phyloP scores from a whole-genome alignment of 2,797 vertebrate genomes.

The Xiphophorus birchmanni region DNA sequence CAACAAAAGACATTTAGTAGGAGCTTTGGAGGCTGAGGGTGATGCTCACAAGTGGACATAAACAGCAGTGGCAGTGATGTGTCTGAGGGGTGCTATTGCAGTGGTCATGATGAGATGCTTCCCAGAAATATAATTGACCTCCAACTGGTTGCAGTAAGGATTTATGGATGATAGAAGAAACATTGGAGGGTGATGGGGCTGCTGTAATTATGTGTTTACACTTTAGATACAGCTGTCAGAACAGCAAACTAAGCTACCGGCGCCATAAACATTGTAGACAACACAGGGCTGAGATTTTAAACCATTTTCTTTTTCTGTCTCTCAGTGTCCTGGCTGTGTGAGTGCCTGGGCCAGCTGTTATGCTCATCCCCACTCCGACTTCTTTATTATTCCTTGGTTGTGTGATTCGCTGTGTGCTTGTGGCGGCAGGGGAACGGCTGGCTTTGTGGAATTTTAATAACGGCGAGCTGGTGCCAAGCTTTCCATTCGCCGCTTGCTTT shows the following conservation, averaged over 20 bases:
- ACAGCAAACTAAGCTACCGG: constrained; percentile 14
- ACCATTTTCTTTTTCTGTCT: constrained; percentile 30
- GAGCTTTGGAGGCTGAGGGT: constrained; percentile 63
- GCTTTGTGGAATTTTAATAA: constrained; percentile 79
- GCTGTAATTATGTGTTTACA: constrained; percentile 36
- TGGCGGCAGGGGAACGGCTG: constrained; percentile 70
- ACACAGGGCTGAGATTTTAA: constrained; percentile 28
- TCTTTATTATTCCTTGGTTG: constrained; percentile 71
- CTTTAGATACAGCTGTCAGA: constrained; percentile 38
- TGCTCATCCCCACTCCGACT: constrained; percentile 38
- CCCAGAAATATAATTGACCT: constrained; percentile 57
- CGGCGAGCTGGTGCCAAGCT: constrained; percentile 60
- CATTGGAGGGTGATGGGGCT: constrained; percentile 27
- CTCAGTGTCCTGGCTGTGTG: constrained; percentile 39
- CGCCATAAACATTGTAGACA: constrained; percentile 41
- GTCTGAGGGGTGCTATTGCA: constrained; percentile 28
- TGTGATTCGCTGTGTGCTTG: constrained; percentile 64
- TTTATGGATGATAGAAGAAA: constrained; percentile 46
- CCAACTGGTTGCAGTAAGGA: constrained; percentile 51
- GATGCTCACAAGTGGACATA: constrained; percentile 56
- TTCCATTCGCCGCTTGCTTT: constrained; percentile 55
- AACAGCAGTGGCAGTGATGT: constrained; percentile 38
- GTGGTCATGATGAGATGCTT: constrained; percentile 51
- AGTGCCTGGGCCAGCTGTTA: constrained; percentile 53
- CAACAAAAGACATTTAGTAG: constrained; percentile 71